Percentiles rank a stretch among this genome's conserved stretches.
Evolutionary conservation across 2,888 invertebrate genomes (phyloP).

Genomic region (Junonia oenone): DNA sequence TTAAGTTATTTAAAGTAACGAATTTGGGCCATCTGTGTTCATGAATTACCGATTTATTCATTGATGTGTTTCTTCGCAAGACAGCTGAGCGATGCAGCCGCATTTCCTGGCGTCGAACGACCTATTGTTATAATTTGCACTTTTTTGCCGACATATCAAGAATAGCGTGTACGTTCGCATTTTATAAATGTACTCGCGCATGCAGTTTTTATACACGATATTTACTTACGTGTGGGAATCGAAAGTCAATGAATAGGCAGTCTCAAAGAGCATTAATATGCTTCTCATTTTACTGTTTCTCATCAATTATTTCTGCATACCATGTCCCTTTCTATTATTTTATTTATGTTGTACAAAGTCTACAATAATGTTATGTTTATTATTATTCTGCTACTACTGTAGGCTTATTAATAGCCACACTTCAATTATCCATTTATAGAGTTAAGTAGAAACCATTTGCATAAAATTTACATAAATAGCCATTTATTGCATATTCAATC

Average conservation of each 20-base stretch:
- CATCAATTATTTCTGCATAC: conserved; percentile 9
- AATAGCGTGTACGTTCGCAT: conserved; percentile 37
- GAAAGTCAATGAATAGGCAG: conserved; percentile 30
- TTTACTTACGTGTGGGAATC: conserved; percentile 36
- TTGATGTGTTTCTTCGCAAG: conserved; percentile 10
- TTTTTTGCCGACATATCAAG: conserved; percentile 51
- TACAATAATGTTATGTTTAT: not conserved
- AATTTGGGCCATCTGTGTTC: conserved; percentile 21
- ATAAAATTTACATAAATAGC: conserved; percentile 20
- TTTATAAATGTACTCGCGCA: conserved; percentile 30
- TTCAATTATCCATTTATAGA: not conserved
- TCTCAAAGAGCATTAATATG: conserved; percentile 12
- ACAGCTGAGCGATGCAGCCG: conserved; percentile 33
- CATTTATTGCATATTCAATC: too few relatives aligned
- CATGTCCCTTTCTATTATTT: conserved; percentile 4
- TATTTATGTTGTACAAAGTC: not conserved
- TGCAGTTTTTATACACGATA: conserved; percentile 35
- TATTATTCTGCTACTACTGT: not conserved
- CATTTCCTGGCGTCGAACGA: conserved; percentile 63
- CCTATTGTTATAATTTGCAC: conserved; percentile 57
- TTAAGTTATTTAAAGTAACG: not conserved
- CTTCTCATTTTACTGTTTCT: conserved; percentile 23
- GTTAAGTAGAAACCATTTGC: conserved; percentile 15
- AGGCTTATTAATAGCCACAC: not conserved
- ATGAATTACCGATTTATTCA: conserved; percentile 26